Percentiles rank a stretch among this genome's conserved stretches.
Evolutionary conservation across 2,113 vertebrate genomes (phyloP).

Genomic region (Argyrosomus japonicus): DNA sequence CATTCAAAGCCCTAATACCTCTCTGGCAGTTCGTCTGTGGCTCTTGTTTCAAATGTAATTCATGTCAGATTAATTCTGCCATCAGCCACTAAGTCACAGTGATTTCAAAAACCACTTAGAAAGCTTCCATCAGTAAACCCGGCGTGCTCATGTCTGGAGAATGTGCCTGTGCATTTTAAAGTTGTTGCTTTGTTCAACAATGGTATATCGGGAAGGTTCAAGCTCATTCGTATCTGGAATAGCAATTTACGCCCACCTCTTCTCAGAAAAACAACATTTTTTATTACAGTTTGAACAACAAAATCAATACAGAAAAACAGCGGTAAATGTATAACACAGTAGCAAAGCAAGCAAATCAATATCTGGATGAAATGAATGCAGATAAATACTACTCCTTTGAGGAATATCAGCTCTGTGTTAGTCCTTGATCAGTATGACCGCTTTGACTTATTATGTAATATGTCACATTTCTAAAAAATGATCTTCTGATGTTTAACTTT

Average conservation of each 20-base stretch:
- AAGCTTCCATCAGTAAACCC: constrained; percentile 24
- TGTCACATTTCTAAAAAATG: not conserved
- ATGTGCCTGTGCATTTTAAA: constrained; percentile 47
- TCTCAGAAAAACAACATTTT: not conserved
- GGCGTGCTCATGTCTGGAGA: constrained; percentile 10
- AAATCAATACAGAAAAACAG: not conserved
- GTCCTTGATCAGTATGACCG: not conserved
- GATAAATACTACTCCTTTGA: not conserved
- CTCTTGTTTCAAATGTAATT: constrained; percentile 55
- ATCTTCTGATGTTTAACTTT: not conserved
- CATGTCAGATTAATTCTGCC: constrained; percentile 40
- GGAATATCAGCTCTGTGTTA: not conserved
- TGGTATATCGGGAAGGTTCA: not conserved
- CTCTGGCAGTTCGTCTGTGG: constrained; percentile 17
- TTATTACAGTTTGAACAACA: not conserved
- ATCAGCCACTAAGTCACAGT: constrained; percentile 32
- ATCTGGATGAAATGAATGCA: constrained; percentile 1
- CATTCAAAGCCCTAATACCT: not conserved
- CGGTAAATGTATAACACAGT: not conserved
- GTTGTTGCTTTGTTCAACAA: not conserved
- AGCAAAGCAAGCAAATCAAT: constrained; percentile 3
- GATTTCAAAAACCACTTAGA: constrained; percentile 32
- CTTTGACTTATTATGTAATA: not conserved
- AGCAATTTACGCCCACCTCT: not conserved
- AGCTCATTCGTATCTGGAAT: not conserved